Conservation (phyloP, 2,888 invertebrate genomes). For the Mesorhabditis spiculigera region DNA sequence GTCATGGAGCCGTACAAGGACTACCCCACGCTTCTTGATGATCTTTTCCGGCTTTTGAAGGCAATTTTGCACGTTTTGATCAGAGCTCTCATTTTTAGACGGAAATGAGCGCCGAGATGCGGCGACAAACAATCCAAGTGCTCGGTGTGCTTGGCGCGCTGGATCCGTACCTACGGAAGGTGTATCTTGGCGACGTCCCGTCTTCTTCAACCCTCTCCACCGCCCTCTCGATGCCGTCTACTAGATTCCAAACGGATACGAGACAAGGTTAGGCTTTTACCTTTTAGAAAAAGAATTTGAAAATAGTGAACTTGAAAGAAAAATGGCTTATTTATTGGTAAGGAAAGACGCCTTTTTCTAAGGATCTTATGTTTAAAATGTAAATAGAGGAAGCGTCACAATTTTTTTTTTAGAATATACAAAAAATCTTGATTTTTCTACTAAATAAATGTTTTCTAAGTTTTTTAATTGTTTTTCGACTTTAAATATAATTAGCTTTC, state of each 20-base stretch:
- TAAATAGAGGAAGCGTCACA: too few relatives aligned
- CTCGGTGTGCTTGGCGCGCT: slow-evolving; percentile 90
- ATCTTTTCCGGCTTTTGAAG: slow-evolving; percentile 68
- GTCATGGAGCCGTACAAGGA: slow-evolving; percentile 91
- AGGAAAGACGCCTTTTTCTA: too few relatives aligned
- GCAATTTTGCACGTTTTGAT: not conserved
- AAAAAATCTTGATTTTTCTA: not conserved
- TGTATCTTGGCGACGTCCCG: slow-evolving; percentile 72
- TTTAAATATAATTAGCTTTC: not conserved
- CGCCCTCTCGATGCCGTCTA: slow-evolving; percentile 49
- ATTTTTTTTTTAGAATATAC: not conserved
- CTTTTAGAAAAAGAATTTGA: not conserved
- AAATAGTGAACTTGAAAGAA: not conserved
- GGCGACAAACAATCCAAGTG: slow-evolving; percentile 81
- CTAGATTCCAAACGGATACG: slow-evolving; percentile 34
- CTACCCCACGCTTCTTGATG: slow-evolving; percentile 86
- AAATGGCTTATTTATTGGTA: not conserved
- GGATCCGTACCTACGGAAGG: slow-evolving; percentile 96
- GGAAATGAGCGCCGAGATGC: slow-evolving; percentile 69
- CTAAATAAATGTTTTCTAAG: not conserved
- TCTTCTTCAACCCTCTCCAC: slow-evolving; percentile 43
- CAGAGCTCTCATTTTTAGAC: slow-evolving; percentile 76
- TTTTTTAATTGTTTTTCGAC: not conserved
- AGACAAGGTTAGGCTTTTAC: slow-evolving; percentile 23
- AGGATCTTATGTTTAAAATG: too few relatives aligned